Conservation (phyloP, 2,113 vertebrate genomes). For the Eclectus roratus region DNA sequence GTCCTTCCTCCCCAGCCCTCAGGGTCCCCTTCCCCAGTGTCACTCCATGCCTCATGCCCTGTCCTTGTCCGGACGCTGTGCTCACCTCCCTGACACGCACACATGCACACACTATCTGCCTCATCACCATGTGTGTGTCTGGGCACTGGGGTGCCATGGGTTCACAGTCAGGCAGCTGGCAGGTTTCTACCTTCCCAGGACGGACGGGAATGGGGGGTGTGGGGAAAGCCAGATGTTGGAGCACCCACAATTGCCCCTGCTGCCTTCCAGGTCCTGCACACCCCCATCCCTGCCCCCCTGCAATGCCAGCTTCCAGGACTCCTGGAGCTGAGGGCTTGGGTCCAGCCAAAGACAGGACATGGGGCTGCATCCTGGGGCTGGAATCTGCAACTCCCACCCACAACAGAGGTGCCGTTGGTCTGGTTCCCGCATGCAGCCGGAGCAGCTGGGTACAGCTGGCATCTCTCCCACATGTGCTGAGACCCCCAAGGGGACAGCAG, state of each 20-base stretch:
- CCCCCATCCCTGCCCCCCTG: neutral
- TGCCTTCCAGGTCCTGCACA: conserved; percentile 33
- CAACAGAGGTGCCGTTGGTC: neutral
- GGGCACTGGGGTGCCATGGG: conserved; percentile 43
- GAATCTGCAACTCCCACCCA: neutral
- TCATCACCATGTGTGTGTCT: conserved; percentile 46
- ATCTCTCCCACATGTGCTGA: neutral
- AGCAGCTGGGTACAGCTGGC: neutral
- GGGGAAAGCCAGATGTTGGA: neutral
- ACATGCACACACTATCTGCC: conserved; percentile 24
- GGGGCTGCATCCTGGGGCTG: neutral
- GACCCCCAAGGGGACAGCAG: neutral
- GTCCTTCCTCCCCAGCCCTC: neutral
- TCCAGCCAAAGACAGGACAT: neutral
- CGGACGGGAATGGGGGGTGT: neutral
- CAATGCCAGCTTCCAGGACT: conserved; percentile 47
- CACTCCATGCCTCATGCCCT: conserved; percentile 25
- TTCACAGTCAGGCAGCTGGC: neutral
- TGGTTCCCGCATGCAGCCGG: neutral
- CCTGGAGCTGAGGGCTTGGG: neutral
- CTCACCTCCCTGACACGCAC: neutral
- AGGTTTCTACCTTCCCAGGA: conserved; percentile 32
- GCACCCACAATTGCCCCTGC: neutral
- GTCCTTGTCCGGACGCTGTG: neutral
- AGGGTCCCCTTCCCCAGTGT: neutral